Percentiles rank a stretch among this genome's conserved stretches.
These are phyloP conservation scores for Poecilia picta DNA, from an alignment of 2,797 vertebrate species.

Conservation along the genomic window DNA sequence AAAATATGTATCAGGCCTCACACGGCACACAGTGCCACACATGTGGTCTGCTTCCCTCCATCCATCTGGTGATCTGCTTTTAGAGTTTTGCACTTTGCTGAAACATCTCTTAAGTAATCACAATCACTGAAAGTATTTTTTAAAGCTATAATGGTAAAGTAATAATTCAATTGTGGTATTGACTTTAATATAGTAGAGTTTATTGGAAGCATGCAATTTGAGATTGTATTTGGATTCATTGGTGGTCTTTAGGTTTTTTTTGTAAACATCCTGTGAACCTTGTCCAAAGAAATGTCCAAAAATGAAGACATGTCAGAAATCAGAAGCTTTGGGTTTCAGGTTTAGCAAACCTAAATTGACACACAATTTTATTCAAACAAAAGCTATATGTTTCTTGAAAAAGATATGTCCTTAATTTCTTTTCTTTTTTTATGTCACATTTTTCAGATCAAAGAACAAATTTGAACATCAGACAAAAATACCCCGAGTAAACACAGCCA, in stretches of 20 bases:
- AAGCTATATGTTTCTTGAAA: neutral
- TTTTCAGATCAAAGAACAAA: neutral
- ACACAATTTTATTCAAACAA: neutral
- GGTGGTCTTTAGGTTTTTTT: neutral
- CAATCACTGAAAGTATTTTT: slow-evolving; percentile 2
- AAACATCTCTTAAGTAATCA: slow-evolving; percentile 8
- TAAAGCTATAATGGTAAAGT: neutral
- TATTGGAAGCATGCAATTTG: neutral
- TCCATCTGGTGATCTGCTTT: slow-evolving; percentile 50
- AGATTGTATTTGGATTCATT: neutral
- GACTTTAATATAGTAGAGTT: neutral
- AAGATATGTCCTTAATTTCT: neutral
- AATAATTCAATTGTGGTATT: neutral
- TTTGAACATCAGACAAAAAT: neutral
- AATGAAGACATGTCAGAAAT: neutral
- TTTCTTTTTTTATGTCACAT: neutral
- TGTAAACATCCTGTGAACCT: neutral
- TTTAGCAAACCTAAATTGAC: neutral
- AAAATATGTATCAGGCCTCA: slow-evolving; percentile 63
- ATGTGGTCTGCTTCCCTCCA: slow-evolving; percentile 41
- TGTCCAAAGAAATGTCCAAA: neutral
- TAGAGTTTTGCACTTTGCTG: slow-evolving; percentile 11
- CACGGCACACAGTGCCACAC: slow-evolving; percentile 53
- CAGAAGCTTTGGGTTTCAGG: neutral
- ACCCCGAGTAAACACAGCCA: too few species aligned